These are phyloP conservation scores for Coelopa pilipes DNA, from an alignment of 2,888 invertebrate species.

Conservation along the genomic window DNA sequence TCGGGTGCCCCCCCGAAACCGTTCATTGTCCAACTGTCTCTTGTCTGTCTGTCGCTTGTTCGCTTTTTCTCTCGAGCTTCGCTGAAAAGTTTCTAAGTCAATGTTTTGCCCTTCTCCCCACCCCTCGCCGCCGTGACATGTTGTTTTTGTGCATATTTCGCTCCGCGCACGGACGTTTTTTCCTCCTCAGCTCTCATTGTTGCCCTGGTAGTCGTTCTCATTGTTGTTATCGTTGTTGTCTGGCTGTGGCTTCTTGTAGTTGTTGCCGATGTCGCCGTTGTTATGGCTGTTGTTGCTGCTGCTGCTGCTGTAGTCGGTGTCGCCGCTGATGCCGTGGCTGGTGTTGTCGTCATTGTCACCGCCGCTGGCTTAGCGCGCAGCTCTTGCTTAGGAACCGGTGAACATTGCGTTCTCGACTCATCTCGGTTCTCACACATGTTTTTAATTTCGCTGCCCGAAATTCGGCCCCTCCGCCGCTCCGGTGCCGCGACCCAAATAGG, in stretches of 20 bases:
- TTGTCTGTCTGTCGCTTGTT: no score
- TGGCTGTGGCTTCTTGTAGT: not conserved
- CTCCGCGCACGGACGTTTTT: not conserved
- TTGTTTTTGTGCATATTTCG: constrained; percentile 18
- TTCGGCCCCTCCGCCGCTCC: no score
- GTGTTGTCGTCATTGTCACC: constrained; percentile 29
- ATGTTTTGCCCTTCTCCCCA: constrained; percentile 1
- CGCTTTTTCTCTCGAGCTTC: constrained; percentile 40
- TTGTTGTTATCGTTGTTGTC: not conserved
- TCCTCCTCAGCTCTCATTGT: not conserved
- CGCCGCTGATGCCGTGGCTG: constrained; percentile 21
- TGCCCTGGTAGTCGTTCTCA: not conserved
- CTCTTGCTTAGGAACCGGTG: constrained; percentile 16
- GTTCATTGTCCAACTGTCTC: no score
- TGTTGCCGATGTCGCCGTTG: not conserved
- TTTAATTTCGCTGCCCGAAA: not conserved
- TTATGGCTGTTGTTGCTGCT: not conserved
- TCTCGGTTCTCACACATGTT: constrained; percentile 8
- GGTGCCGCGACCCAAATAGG: no score
- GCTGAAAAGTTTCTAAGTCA: constrained; percentile 21
- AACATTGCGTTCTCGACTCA: not conserved
- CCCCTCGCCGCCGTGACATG: not conserved
- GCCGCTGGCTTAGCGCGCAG: constrained; percentile 7
- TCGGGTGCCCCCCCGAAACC: no score
- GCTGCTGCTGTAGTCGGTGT: not conserved